Evolutionary conservation across 2,888 invertebrate species (phyloP), one percentile per base, ranked within the genome.

Genomic region (Eulithis testata): DNA sequence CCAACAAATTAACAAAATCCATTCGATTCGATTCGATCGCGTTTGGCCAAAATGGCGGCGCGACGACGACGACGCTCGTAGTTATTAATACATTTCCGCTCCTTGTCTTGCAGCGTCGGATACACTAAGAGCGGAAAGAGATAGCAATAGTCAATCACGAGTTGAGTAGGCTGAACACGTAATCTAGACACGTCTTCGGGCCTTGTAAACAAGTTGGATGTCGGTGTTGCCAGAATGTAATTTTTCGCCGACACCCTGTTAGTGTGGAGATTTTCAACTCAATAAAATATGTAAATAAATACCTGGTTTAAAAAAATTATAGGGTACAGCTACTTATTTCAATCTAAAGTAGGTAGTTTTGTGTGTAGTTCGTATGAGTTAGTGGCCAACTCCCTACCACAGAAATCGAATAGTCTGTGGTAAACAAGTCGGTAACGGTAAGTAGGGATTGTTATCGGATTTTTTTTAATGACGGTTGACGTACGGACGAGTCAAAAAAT

Each of bases 131-230:
- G 70, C 70, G 68, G 80, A 91, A 73, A 80, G 87, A 84, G 90
- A 89, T 71, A 79, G 80, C 70, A 80, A 79, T 81, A 70, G 80
- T 88, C 81, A 83, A 86, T 87, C 88, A 85, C 82, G 80, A 81
- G 76, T 79, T 81, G 80, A 82, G 79, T 80, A 77, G 82, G 85
- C 83, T 86, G 90, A 87, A 89, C 86, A 91, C 91, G 92, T 91
- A 91, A 91, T 90, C 82, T 83, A 90, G 90, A 91, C 91, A 91
- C 91, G 91, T 91, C 90, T 88, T 88, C 87, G 86, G 83, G 87
- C 84, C 85, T 88, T 87, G 89, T 91, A 91, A 92, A 91, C 91
- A 92, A 91, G 78, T 76, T 72, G 65, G 57, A 57, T 37, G 14
- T 63, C 71, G 74, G 84, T 87, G 88, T 86, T 91, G 87, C 90